These are phyloP conservation scores for Henricia sp. DNA, from an alignment of 53 echinoderm and acorn worm species.

Conservation along the genomic window DNA sequence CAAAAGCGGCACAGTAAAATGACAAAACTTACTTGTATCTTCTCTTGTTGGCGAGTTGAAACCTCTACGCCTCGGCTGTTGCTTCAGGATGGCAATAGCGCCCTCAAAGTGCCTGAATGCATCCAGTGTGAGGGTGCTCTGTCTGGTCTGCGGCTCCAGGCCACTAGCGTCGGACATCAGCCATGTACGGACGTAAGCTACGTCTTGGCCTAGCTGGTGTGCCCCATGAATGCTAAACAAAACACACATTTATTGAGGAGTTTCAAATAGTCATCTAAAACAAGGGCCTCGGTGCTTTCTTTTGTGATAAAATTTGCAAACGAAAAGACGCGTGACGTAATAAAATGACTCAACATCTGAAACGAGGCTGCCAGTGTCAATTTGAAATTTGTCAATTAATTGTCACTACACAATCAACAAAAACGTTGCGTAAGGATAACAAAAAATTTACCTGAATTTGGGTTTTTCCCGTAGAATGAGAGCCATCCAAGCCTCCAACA, in stretches of 20 bases:
- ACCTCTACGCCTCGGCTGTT: conserved; percentile 75
- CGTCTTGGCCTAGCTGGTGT: conserved; percentile 87
- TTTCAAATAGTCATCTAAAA: neutral
- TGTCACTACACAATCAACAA: neutral
- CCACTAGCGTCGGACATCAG: conserved; percentile 74
- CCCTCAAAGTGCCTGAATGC: conserved; percentile 92
- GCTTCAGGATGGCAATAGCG: conserved; percentile 87
- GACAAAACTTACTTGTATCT: conserved; percentile 79
- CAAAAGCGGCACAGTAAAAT: too few species aligned
- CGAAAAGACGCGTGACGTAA: too few species aligned
- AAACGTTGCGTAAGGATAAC: neutral
- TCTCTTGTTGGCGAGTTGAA: conserved; percentile 78
- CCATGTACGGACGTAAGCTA: conserved; percentile 84
- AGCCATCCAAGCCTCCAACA: conserved; percentile 96
- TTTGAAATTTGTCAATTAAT: too few species aligned
- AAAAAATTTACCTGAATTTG: conserved; percentile 90
- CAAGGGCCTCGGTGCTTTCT: neutral
- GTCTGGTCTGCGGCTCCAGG: conserved; percentile 73
- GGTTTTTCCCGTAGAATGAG: conserved; percentile 92
- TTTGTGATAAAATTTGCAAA: neutral
- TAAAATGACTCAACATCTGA: too few species aligned
- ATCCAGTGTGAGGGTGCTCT: conserved; percentile 86
- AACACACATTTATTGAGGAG: too few species aligned
- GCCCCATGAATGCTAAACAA: conserved; percentile 84
- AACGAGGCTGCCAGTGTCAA: too few species aligned